Evolutionary conservation across 2,888 invertebrate genomes (phyloP).

Genomic region (Temnothorax unifasciatus): DNA sequence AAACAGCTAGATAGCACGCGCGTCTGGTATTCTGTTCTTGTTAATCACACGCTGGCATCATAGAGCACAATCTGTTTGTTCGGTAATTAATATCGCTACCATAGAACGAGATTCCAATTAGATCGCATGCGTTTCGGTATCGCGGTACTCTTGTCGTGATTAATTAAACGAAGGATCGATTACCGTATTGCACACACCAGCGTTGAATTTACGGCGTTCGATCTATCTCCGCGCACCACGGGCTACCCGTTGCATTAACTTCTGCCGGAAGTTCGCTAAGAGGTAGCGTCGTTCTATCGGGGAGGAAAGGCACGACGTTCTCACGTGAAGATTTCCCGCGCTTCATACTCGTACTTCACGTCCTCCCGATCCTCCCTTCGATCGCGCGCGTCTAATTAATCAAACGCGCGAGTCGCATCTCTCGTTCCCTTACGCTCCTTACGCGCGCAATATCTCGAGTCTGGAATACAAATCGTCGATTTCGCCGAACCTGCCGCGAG

Average conservation of each 20-base stretch:
- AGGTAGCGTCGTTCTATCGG: constrained; percentile 18
- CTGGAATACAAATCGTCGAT: constrained; percentile 37
- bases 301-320: constrained; percentile 34
- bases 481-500: constrained; percentile 9
- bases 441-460: constrained; percentile 17
- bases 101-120: constrained; percentile 67
- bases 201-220: constrained; percentile 37
- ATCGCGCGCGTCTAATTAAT: constrained; percentile 47
- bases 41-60: constrained; percentile 61
- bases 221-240: constrained; percentile 45
- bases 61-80: constrained; percentile 63
- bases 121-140: constrained; percentile 58
- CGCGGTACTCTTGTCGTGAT: constrained; percentile 63
- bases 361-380: constrained; percentile 27
- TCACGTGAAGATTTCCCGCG: constrained; percentile 26
- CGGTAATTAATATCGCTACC: constrained; percentile 67
- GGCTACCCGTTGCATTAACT: constrained; percentile 45
- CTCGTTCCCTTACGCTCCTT: background rate
- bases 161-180: constrained; percentile 69
- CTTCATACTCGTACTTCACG: constrained; percentile 32
- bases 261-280: constrained; percentile 46
- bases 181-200: constrained; percentile 25
- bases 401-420: constrained; percentile 34
- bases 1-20: background rate
- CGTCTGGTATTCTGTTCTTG: constrained; percentile 39